Evolutionary conservation across 2,888 invertebrate species (phyloP), one percentile per base, ranked within the genome.

Genomic region (Clitarchus hookeri): DNA sequence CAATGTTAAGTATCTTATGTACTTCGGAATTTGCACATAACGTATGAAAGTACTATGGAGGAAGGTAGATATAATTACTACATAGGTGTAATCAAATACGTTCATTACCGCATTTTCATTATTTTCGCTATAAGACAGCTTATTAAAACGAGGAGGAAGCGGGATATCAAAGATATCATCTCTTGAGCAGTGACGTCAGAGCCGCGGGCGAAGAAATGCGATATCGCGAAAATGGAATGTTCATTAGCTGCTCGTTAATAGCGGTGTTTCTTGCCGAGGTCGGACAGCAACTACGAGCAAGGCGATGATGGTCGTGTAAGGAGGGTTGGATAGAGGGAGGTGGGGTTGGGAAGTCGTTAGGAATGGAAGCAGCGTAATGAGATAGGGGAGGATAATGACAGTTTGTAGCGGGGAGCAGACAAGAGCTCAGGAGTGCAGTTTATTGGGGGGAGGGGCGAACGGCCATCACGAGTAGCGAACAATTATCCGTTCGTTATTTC

Each of bases 321-420:
- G 53, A 19, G 8, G 53, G 53, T 12, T 16, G 19, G 13, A 53
- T 12, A 8, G 53, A 65, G n/a, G 65, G 65, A 23, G 65, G 48
- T 2, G 65, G n/a, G 65, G 65, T 11, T 16, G 65, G 19, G n/a
- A 65, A n/a, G 65, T 65, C 65, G 65, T 65, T 65, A 65, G 65
- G 65, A 65, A 36, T 6, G 65, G n/a, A 8, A 23, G 65, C 65
- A 65, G 65, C n/a, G 65, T 23, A 23, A 65, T 23, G 65, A 65
- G 65, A 65, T 65, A 65, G 65, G n/a, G 8, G 65, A 48, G 65
- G 65, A 65, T 65, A 65, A 65, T 65, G 65, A 65, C 65, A 65
- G 65, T 65, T n/a, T 65, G 65, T n/a, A 65, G 65, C 65, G 23
- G 65, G 16, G 65, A n/a, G 16, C 3, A n/a, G 65, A 19, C 65